A percentile compares a stretch with the other conserved stretches of the same genome.
Evolutionary conservation across 2,888 invertebrate species (phyloP).

Genomic region (Philhelius pedissequus): DNA sequence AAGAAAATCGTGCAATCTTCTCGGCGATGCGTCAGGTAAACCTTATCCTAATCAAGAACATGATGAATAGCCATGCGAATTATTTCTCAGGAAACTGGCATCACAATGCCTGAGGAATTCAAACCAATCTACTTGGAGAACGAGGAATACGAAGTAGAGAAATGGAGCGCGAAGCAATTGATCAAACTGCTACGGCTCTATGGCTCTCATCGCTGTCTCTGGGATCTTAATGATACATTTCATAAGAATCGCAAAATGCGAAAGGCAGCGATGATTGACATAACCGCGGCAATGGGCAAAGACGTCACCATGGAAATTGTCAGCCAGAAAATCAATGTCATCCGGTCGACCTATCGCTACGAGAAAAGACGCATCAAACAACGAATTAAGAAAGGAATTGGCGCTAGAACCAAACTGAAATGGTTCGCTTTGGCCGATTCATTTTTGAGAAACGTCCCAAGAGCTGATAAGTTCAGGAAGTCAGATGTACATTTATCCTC

Average conservation of each 20-base stretch:
- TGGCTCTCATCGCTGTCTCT: constrained; percentile 71
- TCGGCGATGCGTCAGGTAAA: constrained; percentile 65
- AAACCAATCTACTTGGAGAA: constrained; percentile 66
- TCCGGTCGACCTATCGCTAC: constrained; percentile 71
- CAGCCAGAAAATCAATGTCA: constrained; percentile 70
- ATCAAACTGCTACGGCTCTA: constrained; percentile 70
- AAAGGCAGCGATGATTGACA: constrained; percentile 70
- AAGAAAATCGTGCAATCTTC: constrained; percentile 69
- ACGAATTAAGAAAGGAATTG: constrained; percentile 69
- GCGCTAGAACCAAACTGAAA: constrained; percentile 70
- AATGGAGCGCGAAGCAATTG: constrained; percentile 70
- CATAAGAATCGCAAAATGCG: constrained; percentile 70
- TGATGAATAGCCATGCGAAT: not conserved
- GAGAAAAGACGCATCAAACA: constrained; percentile 72
- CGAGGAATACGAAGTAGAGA: constrained; percentile 69
- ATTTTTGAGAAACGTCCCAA: constrained; percentile 69
- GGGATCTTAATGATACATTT: constrained; percentile 70
- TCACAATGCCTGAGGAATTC: constrained; percentile 65
- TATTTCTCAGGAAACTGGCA: constrained; percentile 56
- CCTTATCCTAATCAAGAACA: not conserved
- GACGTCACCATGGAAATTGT: constrained; percentile 69
- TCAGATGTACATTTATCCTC: constrained; percentile 16
- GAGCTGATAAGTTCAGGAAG: constrained; percentile 66
- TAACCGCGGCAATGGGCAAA: constrained; percentile 70
- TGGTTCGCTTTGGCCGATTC: constrained; percentile 72